A percentile compares a stretch with the other conserved stretches of the same genome.
Conservation (phyloP, 2,888 invertebrate species). For the Erannis defoliaria region DNA sequence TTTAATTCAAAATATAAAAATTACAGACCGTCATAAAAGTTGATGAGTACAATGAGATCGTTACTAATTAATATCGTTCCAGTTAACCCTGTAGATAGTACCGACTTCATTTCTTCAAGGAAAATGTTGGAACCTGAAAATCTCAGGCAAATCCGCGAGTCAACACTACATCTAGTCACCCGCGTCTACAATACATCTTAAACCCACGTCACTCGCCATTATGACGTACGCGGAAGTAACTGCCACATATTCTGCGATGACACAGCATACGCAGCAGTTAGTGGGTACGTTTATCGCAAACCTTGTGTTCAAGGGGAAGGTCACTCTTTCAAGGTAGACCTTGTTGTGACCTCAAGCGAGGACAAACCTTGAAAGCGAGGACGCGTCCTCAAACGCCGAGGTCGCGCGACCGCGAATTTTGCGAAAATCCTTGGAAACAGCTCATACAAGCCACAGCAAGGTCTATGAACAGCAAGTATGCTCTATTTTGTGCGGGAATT, state of each 20-base stretch:
- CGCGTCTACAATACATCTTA: not conserved
- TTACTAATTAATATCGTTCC: too few relatives aligned
- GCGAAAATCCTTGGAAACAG: constrained; percentile 6
- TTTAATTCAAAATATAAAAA: too few relatives aligned
- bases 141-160: not conserved
- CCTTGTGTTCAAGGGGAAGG: constrained; percentile 54
- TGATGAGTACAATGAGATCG: too few relatives aligned
- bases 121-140: not conserved
- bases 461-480: not conserved
- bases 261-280: constrained; percentile 24
- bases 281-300: constrained; percentile 36
- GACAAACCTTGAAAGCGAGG: constrained; percentile 46
- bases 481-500: too few relatives aligned
- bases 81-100: too few relatives aligned
- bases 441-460: too few relatives aligned
- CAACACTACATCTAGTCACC: not conserved
- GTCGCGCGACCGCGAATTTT: constrained; percentile 18
- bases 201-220: constrained; percentile 4
- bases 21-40: too few relatives aligned
- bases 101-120: not conserved
- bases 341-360: constrained; percentile 53
- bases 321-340: constrained; percentile 51
- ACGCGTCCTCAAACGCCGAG: constrained; percentile 10
- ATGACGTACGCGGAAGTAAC: constrained; percentile 7
- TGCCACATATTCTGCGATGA: constrained; percentile 1